A percentile compares a stretch with the other conserved stretches of the same genome.
Evolutionary conservation across 37 sponge, comb jelly and placozoan species (phyloP).

Genomic region (Petrosia ficiformis): DNA sequence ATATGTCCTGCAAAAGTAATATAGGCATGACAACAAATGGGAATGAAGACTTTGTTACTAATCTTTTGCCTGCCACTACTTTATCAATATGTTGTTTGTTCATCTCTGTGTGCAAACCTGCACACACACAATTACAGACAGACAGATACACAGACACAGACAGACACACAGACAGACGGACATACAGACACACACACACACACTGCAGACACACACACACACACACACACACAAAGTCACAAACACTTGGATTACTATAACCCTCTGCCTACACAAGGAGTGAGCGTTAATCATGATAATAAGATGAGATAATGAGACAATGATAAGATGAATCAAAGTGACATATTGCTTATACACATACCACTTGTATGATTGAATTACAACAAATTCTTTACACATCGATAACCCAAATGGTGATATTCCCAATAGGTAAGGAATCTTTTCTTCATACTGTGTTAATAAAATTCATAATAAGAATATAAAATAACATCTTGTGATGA

Average conservation of each 20-base stretch:
- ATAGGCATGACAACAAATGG: no score
- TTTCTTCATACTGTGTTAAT: not conserved
- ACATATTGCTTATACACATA: no score
- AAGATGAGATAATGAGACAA: no score
- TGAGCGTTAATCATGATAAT: no score
- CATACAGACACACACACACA: no score
- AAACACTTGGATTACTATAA: not conserved
- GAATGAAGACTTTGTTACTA: no score
- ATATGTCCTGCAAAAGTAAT: no score
- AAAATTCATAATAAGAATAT: not conserved
- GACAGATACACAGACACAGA: conserved; percentile 11
- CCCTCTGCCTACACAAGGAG: no score
- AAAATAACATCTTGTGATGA: not conserved
- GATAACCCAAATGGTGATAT: not conserved
- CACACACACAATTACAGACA: conserved; percentile 9
- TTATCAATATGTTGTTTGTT: not conserved
- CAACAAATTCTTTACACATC: not conserved
- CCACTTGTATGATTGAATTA: not conserved
- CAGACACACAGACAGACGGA: no score
- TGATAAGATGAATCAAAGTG: no score
- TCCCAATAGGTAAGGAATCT: not conserved
- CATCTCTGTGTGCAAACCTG: not conserved
- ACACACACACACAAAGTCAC: no score
- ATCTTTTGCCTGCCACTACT: not conserved
- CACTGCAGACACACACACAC: conserved; percentile 3